These are phyloP conservation scores for Larimichthys crocea DNA, from an alignment of 2,113 vertebrate genomes.

Conservation along the genomic window DNA sequence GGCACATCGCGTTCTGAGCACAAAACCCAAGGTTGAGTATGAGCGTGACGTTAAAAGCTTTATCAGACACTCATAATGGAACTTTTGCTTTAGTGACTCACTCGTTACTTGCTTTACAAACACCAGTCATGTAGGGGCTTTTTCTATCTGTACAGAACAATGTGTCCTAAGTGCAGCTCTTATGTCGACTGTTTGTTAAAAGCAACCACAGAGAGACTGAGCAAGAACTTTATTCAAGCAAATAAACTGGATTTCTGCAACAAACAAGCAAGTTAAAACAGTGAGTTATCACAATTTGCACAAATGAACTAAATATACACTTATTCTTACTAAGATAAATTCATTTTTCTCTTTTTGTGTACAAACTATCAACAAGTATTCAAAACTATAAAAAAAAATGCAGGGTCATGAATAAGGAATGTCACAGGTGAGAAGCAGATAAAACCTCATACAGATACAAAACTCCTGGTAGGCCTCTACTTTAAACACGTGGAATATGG, in stretches of 20 bases:
- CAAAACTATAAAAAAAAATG: slow-evolving; percentile 5
- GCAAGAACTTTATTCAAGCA: slow-evolving; percentile 54
- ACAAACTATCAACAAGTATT: not conserved
- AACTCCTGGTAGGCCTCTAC: not conserved
- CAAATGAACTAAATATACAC: slow-evolving; percentile 15
- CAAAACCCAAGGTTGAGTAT: slow-evolving; percentile 1
- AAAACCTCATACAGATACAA: not conserved
- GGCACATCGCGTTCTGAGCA: slow-evolving; percentile 3
- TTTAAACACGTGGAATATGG: not conserved
- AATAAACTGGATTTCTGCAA: slow-evolving; percentile 5
- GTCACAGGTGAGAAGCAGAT: slow-evolving; percentile 7
- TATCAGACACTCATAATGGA: not conserved
- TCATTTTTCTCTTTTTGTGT: not conserved
- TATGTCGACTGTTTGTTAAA: not conserved
- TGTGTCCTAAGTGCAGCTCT: not conserved
- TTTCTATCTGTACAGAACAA: not conserved
- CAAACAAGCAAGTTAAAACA: not conserved
- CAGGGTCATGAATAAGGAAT: slow-evolving; percentile 27
- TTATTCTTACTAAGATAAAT: not conserved
- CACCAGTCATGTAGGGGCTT: not conserved
- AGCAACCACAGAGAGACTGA: slow-evolving; percentile 6
- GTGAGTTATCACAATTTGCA: not conserved
- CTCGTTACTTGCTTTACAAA: not conserved
- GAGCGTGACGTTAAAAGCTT: not conserved
- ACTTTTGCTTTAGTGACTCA: not conserved